Conservation (phyloP, 1,140 invertebrate species). For the Elymnias hypermnestra region DNA sequence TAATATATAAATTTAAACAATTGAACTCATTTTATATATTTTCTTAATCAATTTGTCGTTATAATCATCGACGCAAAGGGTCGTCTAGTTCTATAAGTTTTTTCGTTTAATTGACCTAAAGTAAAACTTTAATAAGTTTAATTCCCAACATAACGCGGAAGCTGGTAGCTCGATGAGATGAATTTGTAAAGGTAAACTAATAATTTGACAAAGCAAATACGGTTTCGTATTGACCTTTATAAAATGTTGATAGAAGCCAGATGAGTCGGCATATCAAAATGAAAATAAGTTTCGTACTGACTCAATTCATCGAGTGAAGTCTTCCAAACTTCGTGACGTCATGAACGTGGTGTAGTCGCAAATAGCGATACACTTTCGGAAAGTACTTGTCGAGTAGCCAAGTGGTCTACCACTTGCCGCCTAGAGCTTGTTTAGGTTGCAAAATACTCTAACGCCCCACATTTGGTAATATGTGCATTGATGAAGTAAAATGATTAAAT, state of each 20-base stretch:
- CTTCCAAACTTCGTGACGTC: slow-evolving; percentile 28
- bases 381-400: not conserved
- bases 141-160: slow-evolving; percentile 1
- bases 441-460: too few relatives aligned
- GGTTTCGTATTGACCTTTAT: slow-evolving; percentile 11
- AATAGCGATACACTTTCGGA: not conserved
- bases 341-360: not conserved
- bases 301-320: slow-evolving; percentile 30
- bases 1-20: too few relatives aligned
- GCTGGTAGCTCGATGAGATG: slow-evolving; percentile 1
- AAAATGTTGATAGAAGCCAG: slow-evolving; percentile 23
- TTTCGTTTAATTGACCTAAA: too few relatives aligned
- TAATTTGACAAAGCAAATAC: not conserved
- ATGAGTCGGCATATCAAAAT: slow-evolving; percentile 16
- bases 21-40: slow-evolving; percentile 19
- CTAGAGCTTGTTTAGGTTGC: too few relatives aligned
- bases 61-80: not conserved
- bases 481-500: too few relatives aligned
- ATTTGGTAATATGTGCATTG: too few relatives aligned
- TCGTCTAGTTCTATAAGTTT: not conserved
- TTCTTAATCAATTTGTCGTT: slow-evolving; percentile 17
- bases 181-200: slow-evolving; percentile 10
- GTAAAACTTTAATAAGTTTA: slow-evolving; percentile 7
- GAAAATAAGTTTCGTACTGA: slow-evolving; percentile 11
- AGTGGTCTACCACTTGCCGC: not conserved